Evolutionary conservation across 92 coral and sea anemone species (phyloP).

Genomic region (Palythoa grandiflora): DNA sequence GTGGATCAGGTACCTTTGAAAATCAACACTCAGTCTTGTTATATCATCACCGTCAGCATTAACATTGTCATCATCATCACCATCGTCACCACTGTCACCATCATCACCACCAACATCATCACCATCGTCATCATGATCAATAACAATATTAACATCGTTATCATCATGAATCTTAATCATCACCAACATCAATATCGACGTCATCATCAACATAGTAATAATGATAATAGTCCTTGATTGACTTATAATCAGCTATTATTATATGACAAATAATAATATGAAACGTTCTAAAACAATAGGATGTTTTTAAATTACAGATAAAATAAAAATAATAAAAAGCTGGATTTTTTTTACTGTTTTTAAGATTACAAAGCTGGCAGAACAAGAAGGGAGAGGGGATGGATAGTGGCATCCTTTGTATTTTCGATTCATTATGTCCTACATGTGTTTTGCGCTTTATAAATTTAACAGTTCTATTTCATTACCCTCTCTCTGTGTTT

Average conservation of each 20-base stretch:
- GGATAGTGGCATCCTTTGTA: neutral
- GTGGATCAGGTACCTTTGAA: constrained; percentile 84
- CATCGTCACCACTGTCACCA: neutral
- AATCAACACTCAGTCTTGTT: neutral
- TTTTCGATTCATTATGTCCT: no score
- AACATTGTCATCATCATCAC: neutral
- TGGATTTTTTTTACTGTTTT: neutral
- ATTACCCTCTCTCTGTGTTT: constrained; percentile 21
- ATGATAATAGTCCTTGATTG: no score
- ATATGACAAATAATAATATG: no score
- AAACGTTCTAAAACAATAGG: no score
- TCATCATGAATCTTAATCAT: neutral
- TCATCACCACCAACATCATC: neutral
- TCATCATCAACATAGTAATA: neutral
- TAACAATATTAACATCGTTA: neutral
- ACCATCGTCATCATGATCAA: neutral
- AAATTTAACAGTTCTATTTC: neutral
- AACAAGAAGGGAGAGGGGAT: neutral
- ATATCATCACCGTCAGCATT: neutral
- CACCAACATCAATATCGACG: neutral
- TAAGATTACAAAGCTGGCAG: neutral
- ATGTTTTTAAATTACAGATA: neutral
- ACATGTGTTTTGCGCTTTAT: neutral
- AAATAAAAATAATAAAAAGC: neutral
- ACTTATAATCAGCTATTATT: no score